Base-by-base conservation (phyloP, 2,888 invertebrate species). In the Dimorphilus gyrociliatus region DNA sequence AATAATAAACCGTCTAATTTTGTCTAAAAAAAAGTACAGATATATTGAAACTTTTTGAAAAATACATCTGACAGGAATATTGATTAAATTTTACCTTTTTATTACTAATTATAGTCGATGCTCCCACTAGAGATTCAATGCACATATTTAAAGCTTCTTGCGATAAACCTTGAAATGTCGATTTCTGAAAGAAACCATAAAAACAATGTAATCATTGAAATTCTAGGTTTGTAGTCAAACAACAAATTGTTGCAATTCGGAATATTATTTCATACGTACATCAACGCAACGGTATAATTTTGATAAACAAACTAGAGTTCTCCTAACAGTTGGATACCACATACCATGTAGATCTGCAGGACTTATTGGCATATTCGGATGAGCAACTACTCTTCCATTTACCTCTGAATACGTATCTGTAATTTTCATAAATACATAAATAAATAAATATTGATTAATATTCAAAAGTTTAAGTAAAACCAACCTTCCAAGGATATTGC, bases 321-420 rank as follows among this genome's bases (percentile, higher is more conserved):
- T 69, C 13, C 94, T 71, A 0, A 97, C 90, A 0, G 86, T 90
- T 0, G 97, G 97, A 64, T 94, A 97, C 97, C 97, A 97, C 88
- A 97, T 88, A 16, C 94, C 97, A 64, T 94, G 94, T 19, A 94
- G 68, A 68, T 97, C 94, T 1, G 92, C 86, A 0, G 88, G 84
- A 0, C 84, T 82, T 53, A 76, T 76, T 57, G 60, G 55, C 59
- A 60, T 60, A 23, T 53, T 51, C n/a, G n/a, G n/a, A n/a, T n/a
- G n/a, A n/a, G n/a, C n/a, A n/a, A n/a, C n/a, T n/a, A n/a, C n/a
- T n/a, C n/a, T n/a, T n/a, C n/a, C n/a, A n/a, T n/a, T n/a, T n/a
- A n/a, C n/a, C n/a, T n/a, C n/a, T n/a, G n/a, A n/a, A n/a, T n/a
- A n/a, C n/a, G n/a, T n/a, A n/a, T n/a, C n/a, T n/a, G n/a, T n/a